Evolutionary conservation across 1,140 invertebrate genomes (phyloP), one percentile per base, ranked within the genome.

Genomic region (Pemphigus obesinymphae): DNA sequence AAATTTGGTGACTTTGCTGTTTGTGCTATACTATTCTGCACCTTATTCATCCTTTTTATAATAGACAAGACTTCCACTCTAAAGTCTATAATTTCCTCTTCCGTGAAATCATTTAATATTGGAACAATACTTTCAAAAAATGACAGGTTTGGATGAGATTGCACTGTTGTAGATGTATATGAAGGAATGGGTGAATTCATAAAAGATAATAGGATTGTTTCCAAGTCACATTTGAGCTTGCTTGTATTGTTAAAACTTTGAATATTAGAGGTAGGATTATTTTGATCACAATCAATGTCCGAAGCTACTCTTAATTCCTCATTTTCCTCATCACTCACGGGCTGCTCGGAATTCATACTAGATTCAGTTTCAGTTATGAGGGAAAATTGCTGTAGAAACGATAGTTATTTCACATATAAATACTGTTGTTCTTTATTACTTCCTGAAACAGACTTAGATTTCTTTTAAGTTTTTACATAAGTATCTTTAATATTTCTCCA

Each of bases 401-500:
- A 63, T 63, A 63, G 34, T 31, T 63, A 31, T 37, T 7, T 63
- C 34, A 31, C 61, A 63, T 63, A 63, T 63, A 63, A 63, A 63
- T 63, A 63, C 31, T 63, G 29, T 31, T 15, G 29, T 29, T 5
- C 29, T 61, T 61, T 61, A 26, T 31, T 61, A 61, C 29, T 31
- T 31, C 58, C 58, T 61, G 13, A 61, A 31, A 26, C 58, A 31
- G 58, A 61, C 29, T 61, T 61, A 61, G 58, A 26, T 61, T 61
- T 61, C 29, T 61, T 61, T 61, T 31, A 61, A 61, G 58, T 61
- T 61, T 61, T 31, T 61, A 61, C 29, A 61, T 61, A 61, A 13
- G 58, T 61, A 61, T 61, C 58, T 61, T 61, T 61, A 61, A 61
- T 31, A 61, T 61, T 61, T 61, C 58, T 61, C 58, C 58, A 61